Percentiles rank a stretch among this genome's conserved stretches.
Evolutionary conservation across 1,140 invertebrate genomes (phyloP).

Genomic region (Psix sp.): DNA sequence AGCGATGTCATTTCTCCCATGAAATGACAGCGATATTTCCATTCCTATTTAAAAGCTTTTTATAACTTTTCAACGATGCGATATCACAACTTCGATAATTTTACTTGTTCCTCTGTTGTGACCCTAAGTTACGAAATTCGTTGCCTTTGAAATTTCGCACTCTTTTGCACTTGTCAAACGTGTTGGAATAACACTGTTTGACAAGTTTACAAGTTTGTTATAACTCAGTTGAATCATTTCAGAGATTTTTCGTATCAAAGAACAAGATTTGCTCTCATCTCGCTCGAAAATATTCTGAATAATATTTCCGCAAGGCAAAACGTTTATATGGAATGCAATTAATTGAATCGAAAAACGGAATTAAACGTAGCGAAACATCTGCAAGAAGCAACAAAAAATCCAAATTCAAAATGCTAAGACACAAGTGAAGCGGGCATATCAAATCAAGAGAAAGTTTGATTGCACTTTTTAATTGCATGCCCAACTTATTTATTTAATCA

Average conservation of each 20-base stretch:
- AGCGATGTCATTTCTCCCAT: too few species aligned
- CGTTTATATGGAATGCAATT: slow-evolving; percentile 14
- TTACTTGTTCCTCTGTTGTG: background rate
- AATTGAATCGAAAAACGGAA: slow-evolving; percentile 20
- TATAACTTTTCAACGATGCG: too few species aligned
- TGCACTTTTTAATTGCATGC: too few species aligned
- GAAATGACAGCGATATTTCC: background rate
- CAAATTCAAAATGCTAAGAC: background rate
- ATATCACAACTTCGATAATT: background rate
- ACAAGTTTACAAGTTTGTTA: background rate
- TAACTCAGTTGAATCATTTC: background rate
- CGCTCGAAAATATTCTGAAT: too few species aligned
- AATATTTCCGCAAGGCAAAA: too few species aligned
- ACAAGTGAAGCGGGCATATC: too few species aligned
- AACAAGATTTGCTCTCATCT: too few species aligned
- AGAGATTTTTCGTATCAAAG: background rate
- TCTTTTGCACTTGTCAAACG: background rate
- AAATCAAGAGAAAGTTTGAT: too few species aligned
- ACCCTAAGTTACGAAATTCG: background rate
- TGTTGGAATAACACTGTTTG: slow-evolving; percentile 1
- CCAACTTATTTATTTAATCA: slow-evolving; percentile 38
- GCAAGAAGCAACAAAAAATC: background rate
- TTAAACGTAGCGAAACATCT: slow-evolving; percentile 11
- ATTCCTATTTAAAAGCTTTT: too few species aligned
- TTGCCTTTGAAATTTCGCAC: background rate